Evolutionary conservation across 2,888 invertebrate species (phyloP).

Genomic region (Tuta absoluta): DNA sequence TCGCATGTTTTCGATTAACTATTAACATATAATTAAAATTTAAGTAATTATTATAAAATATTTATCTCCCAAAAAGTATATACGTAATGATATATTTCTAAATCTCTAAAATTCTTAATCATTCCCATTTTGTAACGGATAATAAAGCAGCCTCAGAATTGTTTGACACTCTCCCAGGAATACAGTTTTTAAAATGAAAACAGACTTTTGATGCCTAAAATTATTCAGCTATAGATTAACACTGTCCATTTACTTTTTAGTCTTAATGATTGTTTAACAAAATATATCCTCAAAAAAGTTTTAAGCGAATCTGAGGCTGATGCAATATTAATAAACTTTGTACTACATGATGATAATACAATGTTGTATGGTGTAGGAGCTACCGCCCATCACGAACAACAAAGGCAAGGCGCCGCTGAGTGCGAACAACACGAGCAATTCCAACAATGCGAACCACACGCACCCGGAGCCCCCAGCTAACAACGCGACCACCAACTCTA

Average conservation of each 20-base stretch:
- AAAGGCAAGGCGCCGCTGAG: constrained; percentile 55
- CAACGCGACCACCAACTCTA: constrained; percentile 64
- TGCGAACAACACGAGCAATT: constrained; percentile 49
- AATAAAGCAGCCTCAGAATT: too few species aligned
- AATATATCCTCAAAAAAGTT: too few species aligned
- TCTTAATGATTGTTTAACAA: too few species aligned
- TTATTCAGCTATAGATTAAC: too few species aligned
- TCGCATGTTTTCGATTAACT: constrained; percentile 59
- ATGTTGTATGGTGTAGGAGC: constrained; percentile 56
- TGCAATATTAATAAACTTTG: not conserved
- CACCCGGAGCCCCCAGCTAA: constrained; percentile 45
- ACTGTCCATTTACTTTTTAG: too few species aligned
- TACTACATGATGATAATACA: not conserved
- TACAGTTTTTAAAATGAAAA: too few species aligned
- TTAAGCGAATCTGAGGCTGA: not conserved
- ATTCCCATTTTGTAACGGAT: not conserved
- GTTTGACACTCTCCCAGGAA: not conserved
- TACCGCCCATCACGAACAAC: constrained; percentile 74
- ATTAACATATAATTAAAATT: constrained; percentile 28
- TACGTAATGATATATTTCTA: constrained; percentile 27
- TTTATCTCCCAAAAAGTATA: constrained; percentile 27
- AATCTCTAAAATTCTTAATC: constrained; percentile 18
- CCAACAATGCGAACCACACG: constrained; percentile 28
- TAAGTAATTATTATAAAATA: not conserved
- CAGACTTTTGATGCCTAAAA: too few species aligned